These are phyloP conservation scores for Artibeus lituratus DNA, from an alignment of 2,797 vertebrate genomes.

Conservation along the genomic window DNA sequence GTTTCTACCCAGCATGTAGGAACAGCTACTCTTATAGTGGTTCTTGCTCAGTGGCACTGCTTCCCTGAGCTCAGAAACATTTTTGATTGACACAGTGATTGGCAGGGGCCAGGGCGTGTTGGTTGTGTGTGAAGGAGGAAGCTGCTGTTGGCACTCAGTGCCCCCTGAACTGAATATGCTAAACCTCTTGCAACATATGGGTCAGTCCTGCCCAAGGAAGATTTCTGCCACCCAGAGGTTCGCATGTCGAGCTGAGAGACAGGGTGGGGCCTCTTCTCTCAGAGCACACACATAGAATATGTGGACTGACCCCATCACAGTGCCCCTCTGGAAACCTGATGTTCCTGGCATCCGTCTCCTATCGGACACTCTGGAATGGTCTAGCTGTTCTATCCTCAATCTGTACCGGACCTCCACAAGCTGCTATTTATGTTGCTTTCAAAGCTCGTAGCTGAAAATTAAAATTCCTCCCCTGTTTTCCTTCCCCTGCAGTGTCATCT, in stretches of 20 bases:
- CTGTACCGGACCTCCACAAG: neutral
- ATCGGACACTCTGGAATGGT: neutral
- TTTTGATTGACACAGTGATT: neutral
- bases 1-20: neutral
- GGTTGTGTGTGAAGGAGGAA: neutral
- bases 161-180: neutral
- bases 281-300: neutral
- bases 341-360: neutral
- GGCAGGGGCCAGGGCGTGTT: neutral
- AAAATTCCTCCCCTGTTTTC: neutral
- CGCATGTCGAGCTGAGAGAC: neutral
- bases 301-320: too few relatives aligned
- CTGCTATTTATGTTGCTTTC: neutral
- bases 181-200: neutral
- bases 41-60: neutral
- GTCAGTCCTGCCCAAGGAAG: neutral
- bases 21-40: neutral
- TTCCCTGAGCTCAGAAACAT: neutral
- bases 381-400: neutral
- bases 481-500: neutral
- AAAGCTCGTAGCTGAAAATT: neutral
- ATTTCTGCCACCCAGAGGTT: neutral
- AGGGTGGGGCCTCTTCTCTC: neutral
- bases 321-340: neutral
- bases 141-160: too few relatives aligned